Base-by-base conservation (phyloP, 2,797 vertebrate species). In the Pseudomugil gertrudae region DNA sequence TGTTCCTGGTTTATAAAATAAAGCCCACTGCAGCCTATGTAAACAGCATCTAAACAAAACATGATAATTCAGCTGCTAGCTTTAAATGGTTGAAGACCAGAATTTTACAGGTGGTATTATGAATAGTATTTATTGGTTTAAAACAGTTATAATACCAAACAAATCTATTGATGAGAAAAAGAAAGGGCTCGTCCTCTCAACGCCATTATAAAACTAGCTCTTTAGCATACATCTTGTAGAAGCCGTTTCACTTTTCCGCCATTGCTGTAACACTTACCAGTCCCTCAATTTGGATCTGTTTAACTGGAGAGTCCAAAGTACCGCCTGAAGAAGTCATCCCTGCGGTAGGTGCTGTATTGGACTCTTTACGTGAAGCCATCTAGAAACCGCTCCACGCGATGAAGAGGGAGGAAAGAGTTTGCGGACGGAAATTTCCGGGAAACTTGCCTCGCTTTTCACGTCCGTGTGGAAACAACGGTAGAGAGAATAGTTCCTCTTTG, bases 261-360 rank as follows among this genome's bases (percentile, higher is more conserved):
- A 9, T 1, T 4, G 4, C 0, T 1, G 1, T 2, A 1, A 43
- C 27, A 80, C 93, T 89, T 56, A 94, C 93, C 85, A 94, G 70
- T 0, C 91, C 93, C 3, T 94, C 93, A 15, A 93, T 93, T 52
- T 93, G 93, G 63, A 94, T 92, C 72, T 89, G 90, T 66, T 93
- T 94, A 9, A 94, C 92, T 0, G 89, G 91, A 0, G 91, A 90
- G 72, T 94, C 93, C 76, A 94, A 35, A 0, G 93, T 88, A 0
- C 81, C 86, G 23, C 69, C 21, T 0, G 89, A 68, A 52, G 90
- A 75, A 60, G 85, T 67, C 76, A 87, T 82, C 0, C 0, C 63
- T 1, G 84, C 5, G 48, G 2, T 68, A 1, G 80, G 0, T 1
- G 0, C 40, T 3, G 90, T 1, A 19, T 0, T n/a, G 0, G 84